Base-by-base conservation (phyloP, 2,113 vertebrate species). In the Puffinus mauretanicus region DNA sequence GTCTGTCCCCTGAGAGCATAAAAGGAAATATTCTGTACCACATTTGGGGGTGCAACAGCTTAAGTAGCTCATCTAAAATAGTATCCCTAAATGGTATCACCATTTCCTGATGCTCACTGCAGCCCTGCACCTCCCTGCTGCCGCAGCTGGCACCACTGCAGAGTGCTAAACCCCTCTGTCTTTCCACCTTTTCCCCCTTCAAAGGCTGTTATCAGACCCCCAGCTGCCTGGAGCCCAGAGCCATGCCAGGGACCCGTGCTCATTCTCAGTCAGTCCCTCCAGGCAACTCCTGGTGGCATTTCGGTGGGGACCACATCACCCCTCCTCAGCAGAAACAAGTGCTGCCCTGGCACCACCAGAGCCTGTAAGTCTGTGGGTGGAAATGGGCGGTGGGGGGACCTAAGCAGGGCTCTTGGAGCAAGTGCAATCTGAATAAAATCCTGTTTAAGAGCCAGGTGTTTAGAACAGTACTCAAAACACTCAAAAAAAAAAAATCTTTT, bases 271-370 rank as follows among this genome's bases (percentile, higher is more conserved):
- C 27, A 36, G 42, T 30, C 52, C 15, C 34, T 64, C 16, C 62
- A 46, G 67, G 46, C 29, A 73, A 22, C 30, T 58, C 6, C 0
- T 26, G 22, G 66, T 12, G 25, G 13, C 46, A 40, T 34, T 80
- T 73, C 3, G 1, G 58, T 9, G 7, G 9, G n/a, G 79, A 89
- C 13, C 0, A 0, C 22, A 12, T 49, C 21, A 44, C 42, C 18
- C 47, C 18, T 72, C 60, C 38, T 57, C 5, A 0, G 30, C 32
- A 36, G 62, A 52, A 60, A n/a, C 38, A 36, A 82, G 38, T 7
- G 29, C 54, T 65, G 24, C 38, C 42, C 55, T 78, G 66, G 19
- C 34, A 84, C n/a, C 46, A 29, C 6, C 46, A 72, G 13, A 76
- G 10, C 58, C 46, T 51, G 46, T 27, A 10, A 44, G 32, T 18